Conservation (phyloP, 1,140 invertebrate genomes). For the Drosophila malerkotliana region DNA sequence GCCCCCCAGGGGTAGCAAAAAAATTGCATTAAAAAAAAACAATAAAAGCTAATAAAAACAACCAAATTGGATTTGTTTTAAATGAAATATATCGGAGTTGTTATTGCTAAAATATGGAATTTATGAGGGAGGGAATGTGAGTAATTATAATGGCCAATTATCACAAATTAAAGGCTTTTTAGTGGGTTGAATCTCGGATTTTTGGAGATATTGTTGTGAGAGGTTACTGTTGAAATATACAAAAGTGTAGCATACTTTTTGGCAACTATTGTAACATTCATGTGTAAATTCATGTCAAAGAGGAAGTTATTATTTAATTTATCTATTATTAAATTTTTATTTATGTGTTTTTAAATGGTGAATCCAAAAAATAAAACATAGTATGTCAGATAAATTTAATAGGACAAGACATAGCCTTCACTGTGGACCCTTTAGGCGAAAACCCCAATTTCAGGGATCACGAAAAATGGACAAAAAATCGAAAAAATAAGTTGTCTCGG, state of each 20-base stretch:
- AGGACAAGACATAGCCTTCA: too few species aligned
- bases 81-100: not conserved
- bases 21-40: slow-evolving; percentile 55
- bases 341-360: too few species aligned
- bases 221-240: not conserved
- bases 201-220: too few species aligned
- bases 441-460: too few species aligned
- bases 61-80: slow-evolving; percentile 15
- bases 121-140: not conserved
- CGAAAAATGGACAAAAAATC: too few species aligned
- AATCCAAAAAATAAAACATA: too few species aligned
- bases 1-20: slow-evolving; percentile 28
- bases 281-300: not conserved
- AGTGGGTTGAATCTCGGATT: too few species aligned
- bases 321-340: too few species aligned
- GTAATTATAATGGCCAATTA: not conserved
- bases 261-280: not conserved
- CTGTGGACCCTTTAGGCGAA: too few species aligned
- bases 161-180: not conserved
- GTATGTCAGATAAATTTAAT: too few species aligned
- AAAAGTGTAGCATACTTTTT: slow-evolving; percentile 2
- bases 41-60: slow-evolving; percentile 32
- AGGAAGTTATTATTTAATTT: too few species aligned
- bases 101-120: not conserved
- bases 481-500: too few species aligned